phyloP scores from a whole-genome alignment of 2,113 vertebrate genomes.

The Chascanopsetta lugubris region DNA sequence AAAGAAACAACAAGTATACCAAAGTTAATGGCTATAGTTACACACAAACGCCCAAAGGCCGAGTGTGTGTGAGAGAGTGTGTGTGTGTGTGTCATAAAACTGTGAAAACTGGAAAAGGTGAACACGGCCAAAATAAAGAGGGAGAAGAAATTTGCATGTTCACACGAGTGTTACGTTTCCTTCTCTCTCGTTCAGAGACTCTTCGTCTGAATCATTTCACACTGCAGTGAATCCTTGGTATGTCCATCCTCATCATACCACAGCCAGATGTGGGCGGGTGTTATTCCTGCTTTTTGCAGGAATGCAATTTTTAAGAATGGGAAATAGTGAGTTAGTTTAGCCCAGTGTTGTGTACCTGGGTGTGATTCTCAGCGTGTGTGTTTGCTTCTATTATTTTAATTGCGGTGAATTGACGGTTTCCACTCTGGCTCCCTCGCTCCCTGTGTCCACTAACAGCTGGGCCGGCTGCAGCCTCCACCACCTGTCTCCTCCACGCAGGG shows the following conservation, averaged over 20 bases:
- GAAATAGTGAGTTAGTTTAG: background rate
- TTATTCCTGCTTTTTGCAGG: background rate
- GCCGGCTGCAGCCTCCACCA: slow-evolving; percentile 61
- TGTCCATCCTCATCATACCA: background rate
- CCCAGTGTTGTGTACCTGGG: too few species aligned
- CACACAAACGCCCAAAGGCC: too few species aligned
- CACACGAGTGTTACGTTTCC: background rate
- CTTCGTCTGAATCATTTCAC: background rate
- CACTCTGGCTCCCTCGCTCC: slow-evolving; percentile 21
- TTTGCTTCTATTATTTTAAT: background rate
- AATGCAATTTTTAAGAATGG: background rate
- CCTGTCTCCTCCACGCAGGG: slow-evolving; percentile 65
- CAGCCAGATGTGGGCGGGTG: background rate
- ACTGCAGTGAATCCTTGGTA: background rate
- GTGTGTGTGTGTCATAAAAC: too few species aligned
- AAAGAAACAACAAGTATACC: too few species aligned
- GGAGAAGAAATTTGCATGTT: background rate
- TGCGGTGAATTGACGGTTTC: slow-evolving; percentile 53
- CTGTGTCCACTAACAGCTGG: slow-evolving; percentile 35
- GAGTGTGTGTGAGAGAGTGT: too few species aligned
- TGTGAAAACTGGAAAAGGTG: too few species aligned
- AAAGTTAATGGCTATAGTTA: too few species aligned
- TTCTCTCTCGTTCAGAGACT: background rate
- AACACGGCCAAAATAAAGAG: too few species aligned
- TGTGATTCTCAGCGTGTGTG: background rate